A percentile compares a stretch with the other conserved stretches of the same genome.
Conservation (phyloP, 1,140 invertebrate species). For the Oedothorax gibbosus region DNA sequence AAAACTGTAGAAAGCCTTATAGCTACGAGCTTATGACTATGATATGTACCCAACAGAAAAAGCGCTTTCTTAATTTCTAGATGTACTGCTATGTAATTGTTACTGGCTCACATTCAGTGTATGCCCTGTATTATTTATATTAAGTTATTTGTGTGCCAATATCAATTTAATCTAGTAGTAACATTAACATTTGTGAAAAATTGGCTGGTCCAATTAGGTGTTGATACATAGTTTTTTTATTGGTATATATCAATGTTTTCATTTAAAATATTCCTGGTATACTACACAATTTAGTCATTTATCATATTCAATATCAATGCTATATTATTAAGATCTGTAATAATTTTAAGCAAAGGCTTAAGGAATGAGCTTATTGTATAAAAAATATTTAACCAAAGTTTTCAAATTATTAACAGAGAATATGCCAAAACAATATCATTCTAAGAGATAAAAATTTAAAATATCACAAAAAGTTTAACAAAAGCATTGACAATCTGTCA, state of each 20-base stretch:
- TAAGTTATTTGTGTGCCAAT: conserved; percentile 59
- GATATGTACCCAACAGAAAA: conserved; percentile 1
- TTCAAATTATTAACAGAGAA: neutral
- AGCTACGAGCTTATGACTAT: conserved; percentile 48
- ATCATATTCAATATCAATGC: neutral
- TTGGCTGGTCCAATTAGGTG: conserved; percentile 55
- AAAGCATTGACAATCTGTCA: conserved; percentile 59
- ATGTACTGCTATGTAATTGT: conserved; percentile 24
- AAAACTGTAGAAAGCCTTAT: conserved; percentile 43
- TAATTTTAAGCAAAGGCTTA: conserved; percentile 12
- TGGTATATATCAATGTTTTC: neutral
- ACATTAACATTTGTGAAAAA: conserved; percentile 5
- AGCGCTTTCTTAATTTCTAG: neutral
- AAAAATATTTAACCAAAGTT: neutral
- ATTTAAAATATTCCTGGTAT: neutral
- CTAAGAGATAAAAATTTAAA: neutral
- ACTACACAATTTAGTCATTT: conserved; percentile 24
- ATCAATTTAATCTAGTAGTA: conserved; percentile 6
- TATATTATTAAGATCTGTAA: neutral
- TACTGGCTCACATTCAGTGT: conserved; percentile 49
- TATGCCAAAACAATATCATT: conserved; percentile 20
- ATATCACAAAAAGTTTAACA: neutral
- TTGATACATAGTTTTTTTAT: neutral
- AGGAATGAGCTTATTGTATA: conserved; percentile 43
- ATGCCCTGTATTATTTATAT: conserved; percentile 49